These are phyloP conservation scores for Hassar affinis DNA, from an alignment of 2,113 vertebrate species.

Conservation along the genomic window DNA sequence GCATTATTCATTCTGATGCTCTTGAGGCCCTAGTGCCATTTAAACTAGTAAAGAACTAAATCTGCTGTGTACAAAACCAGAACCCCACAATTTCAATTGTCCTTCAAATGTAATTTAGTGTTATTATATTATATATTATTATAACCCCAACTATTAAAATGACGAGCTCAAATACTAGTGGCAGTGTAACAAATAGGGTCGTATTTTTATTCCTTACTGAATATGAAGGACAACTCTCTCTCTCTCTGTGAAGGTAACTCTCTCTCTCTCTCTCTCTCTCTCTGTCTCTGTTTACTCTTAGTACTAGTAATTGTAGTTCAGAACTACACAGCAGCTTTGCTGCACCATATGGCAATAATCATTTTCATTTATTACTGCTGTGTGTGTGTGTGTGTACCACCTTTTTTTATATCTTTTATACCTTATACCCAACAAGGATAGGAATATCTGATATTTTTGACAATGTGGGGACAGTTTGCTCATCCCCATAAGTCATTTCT, in stretches of 20 bases:
- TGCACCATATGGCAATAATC: constrained; percentile 17
- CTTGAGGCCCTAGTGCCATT: neutral
- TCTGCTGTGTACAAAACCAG: constrained; percentile 1
- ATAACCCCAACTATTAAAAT: neutral
- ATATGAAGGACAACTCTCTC: neutral
- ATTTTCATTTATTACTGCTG: constrained; percentile 4
- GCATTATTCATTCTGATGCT: neutral
- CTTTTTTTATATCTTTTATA: too few species aligned
- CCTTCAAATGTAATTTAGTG: neutral
- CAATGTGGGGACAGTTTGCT: too few species aligned
- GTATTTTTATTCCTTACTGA: neutral
- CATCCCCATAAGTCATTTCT: too few species aligned
- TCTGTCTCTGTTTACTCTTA: neutral
- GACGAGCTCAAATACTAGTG: neutral
- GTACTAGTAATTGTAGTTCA: neutral
- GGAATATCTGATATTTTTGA: too few species aligned
- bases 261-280: neutral
- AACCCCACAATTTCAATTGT: neutral
- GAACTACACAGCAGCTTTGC: neutral
- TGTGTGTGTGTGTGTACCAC: neutral
- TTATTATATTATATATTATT: neutral
- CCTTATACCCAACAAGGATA: too few species aligned
- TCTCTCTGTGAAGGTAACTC: too few species aligned
- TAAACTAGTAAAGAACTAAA: constrained; percentile 2
- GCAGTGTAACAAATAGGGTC: neutral